phyloP scores from a whole-genome alignment of 2,113 vertebrate genomes.

The Mirza zaza region DNA sequence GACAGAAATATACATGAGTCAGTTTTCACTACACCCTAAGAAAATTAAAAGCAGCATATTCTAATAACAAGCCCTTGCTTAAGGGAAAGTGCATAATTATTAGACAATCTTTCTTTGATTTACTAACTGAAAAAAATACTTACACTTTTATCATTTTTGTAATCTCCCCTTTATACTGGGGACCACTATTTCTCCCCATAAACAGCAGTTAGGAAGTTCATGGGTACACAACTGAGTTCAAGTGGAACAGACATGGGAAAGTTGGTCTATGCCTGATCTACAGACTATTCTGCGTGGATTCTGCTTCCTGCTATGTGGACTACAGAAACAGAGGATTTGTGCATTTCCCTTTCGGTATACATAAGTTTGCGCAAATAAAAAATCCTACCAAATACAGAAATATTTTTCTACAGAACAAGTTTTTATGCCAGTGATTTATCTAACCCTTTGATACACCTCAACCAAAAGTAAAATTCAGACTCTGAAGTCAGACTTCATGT shows the following conservation, averaged over 20 bases:
- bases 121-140: not conserved
- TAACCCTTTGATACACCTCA: not conserved
- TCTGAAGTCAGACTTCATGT: not conserved
- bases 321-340: not conserved
- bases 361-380: not conserved
- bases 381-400: not conserved
- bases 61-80: not conserved
- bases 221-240: no score
- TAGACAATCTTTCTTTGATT: not conserved
- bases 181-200: not conserved
- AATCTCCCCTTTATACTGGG: not conserved
- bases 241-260: not conserved
- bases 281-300: not conserved
- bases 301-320: not conserved
- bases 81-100: not conserved
- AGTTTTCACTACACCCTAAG: not conserved
- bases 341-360: not conserved
- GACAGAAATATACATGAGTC: not conserved
- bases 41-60: not conserved
- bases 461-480: conserved; percentile 10
- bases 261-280: not conserved
- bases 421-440: conserved; percentile 15
- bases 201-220: not conserved
- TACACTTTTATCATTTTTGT: not conserved
- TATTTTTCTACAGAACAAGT: not conserved